Evolutionary conservation across 1,140 invertebrate genomes (phyloP), one percentile per base, ranked within the genome.

Genomic region (Hylaeus anthracinus): DNA sequence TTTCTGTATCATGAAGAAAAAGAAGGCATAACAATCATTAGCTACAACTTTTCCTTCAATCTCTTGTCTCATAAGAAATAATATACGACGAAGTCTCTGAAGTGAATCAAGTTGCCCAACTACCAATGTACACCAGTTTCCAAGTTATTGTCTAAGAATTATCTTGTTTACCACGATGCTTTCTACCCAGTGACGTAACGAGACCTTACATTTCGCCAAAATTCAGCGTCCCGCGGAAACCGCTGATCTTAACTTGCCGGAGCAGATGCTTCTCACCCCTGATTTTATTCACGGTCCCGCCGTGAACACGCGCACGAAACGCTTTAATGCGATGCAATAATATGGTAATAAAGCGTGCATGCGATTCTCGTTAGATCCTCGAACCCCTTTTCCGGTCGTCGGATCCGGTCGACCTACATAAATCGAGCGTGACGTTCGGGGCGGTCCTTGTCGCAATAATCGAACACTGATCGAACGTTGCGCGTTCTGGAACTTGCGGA

Each of bases 271-370:
- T 60, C 37, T 5, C 60, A 41, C 9, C 48, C 53, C 14, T 37
- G n/a, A 26, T 41, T 10, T 41, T 39, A 74, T 58, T 66, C 48
- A 58, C 43, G 43, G 48, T 43, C 65, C 67, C 41, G 53, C 10
- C n/a, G 9, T 5, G 14, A 67, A 66, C 72, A 74, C 78, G 63
- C 63, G 48, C 43, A n/a, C 63, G 81, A 45, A 63, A 84, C 83
- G 75, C 53, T 81, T 67, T 72, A 74, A 70, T 61, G 73, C 64
- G 39, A 83, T 72, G 58, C 74, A 77, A 78, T 83, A 83, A 86
- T 86, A 86, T 81, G 85, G 72, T 83, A 86, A 87, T 87, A 61
- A 74, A 83, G 70, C 69, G 63, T 74, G 70, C 63, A 74, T 83
- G 61, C 72, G 85, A 87, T 86, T 77, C 85, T 87, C 56, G 81